A percentile compares a stretch with the other conserved stretches of the same genome.
Conservation (phyloP, 2,888 invertebrate species). For the Melanostoma scalare region DNA sequence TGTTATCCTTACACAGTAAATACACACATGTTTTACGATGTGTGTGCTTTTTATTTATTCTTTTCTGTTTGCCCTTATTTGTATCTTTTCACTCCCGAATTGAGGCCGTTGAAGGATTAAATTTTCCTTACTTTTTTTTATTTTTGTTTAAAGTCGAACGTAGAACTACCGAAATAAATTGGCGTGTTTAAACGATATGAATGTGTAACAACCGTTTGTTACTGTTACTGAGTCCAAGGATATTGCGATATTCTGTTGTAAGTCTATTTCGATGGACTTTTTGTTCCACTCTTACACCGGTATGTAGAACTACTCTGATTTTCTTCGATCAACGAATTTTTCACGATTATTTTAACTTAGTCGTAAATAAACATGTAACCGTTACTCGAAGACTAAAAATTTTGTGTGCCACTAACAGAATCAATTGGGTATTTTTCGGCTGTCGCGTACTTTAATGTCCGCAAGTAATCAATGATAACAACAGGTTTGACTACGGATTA, state of each 20-base stretch:
- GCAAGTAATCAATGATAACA: slow-evolving; percentile 63
- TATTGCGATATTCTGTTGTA: slow-evolving; percentile 5
- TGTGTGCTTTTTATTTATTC: not conserved
- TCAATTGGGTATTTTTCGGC: slow-evolving; percentile 25
- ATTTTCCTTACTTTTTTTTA: slow-evolving; percentile 4
- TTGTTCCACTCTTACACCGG: slow-evolving; percentile 26
- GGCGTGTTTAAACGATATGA: slow-evolving; percentile 47
- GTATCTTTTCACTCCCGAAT: slow-evolving; percentile 20
- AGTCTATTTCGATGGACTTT: not conserved
- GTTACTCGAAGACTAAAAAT: not conserved
- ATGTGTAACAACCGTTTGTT: slow-evolving; percentile 28
- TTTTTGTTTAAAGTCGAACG: slow-evolving; percentile 33
- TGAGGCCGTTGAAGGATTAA: slow-evolving; percentile 36
- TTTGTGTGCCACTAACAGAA: slow-evolving; percentile 12
- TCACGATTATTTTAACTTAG: no score
- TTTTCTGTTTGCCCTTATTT: slow-evolving; percentile 38
- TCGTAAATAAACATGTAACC: no score
- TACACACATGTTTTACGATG: slow-evolving; percentile 17
- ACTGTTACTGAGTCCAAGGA: slow-evolving; percentile 17
- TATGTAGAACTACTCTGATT: slow-evolving; percentile 8
- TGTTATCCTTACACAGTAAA: slow-evolving; percentile 37
- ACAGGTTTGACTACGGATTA: slow-evolving; percentile 43
- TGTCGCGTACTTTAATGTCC: slow-evolving; percentile 48
- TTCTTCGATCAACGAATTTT: slow-evolving; percentile 20
- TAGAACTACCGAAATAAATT: slow-evolving; percentile 8